Evolutionary conservation across 2,113 vertebrate genomes (phyloP).

Genomic region (Bettongia penicillata): DNA sequence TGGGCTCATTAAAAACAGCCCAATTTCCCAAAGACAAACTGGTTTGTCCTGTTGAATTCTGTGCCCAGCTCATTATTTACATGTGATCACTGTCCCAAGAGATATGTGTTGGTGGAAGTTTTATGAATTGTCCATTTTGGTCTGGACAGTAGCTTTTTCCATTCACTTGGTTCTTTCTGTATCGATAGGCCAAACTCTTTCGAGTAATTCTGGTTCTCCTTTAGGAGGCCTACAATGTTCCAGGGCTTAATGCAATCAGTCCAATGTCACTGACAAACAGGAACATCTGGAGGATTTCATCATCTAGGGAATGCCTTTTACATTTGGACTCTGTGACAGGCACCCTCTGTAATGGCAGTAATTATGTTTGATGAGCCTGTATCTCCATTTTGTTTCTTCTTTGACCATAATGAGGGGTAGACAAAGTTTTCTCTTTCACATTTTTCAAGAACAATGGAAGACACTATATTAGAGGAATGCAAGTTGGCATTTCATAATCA

Average conservation of each 20-base stretch:
- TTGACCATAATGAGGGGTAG: not conserved
- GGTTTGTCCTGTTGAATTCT: not conserved
- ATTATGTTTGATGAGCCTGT: not conserved
- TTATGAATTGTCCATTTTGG: not conserved
- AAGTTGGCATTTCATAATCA: not conserved
- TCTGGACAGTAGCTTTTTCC: not conserved
- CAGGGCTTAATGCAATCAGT: not conserved
- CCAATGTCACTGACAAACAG: not conserved
- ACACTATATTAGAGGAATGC: not conserved
- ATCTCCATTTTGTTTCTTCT: not conserved
- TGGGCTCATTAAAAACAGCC: not conserved
- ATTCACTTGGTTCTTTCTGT: not conserved
- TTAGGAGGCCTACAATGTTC: not conserved
- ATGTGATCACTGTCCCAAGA: not conserved
- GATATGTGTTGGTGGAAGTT: not conserved
- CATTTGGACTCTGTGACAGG: not conserved
- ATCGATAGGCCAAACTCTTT: not conserved
- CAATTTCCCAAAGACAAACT: not conserved
- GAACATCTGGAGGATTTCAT: not conserved
- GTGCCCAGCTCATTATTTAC: not conserved
- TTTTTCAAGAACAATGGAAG: slow-evolving; percentile 4
- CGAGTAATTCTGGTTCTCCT: not conserved
- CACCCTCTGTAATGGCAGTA: not conserved
- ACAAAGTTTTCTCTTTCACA: not conserved
- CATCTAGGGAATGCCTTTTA: not conserved